Percentiles rank a stretch among this genome's conserved stretches.
Evolutionary conservation across 2,113 vertebrate genomes (phyloP).

Genomic region (Struthio camelus): DNA sequence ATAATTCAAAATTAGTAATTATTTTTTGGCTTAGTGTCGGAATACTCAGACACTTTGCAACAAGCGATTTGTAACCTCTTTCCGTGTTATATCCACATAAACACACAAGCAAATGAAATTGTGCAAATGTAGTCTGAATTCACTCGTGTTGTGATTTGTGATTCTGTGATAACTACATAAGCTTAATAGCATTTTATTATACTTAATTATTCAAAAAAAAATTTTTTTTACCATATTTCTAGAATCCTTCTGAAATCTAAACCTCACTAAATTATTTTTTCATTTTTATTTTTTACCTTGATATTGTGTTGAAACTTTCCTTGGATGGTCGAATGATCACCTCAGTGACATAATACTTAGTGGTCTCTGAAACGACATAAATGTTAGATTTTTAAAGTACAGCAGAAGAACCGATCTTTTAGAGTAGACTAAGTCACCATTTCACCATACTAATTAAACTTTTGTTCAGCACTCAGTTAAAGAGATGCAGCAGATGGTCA

Average conservation of each 20-base stretch:
- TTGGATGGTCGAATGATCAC: constrained; percentile 78
- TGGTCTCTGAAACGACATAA: constrained; percentile 77
- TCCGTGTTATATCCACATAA: neutral
- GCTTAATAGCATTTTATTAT: neutral
- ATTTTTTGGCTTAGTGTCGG: neutral
- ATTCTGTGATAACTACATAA: neutral
- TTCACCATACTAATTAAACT: neutral
- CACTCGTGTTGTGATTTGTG: no score
- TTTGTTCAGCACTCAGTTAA: neutral
- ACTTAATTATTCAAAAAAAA: neutral
- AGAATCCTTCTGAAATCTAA: neutral
- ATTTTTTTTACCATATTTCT: neutral
- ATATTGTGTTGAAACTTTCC: constrained; percentile 63
- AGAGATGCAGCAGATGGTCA: neutral
- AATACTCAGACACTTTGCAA: neutral
- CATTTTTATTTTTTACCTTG: constrained; percentile 69
- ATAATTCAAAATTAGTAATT: neutral
- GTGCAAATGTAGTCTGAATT: no score
- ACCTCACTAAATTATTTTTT: neutral
- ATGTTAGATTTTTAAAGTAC: neutral
- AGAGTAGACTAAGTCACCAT: neutral
- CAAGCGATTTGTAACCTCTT: neutral
- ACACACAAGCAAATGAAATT: neutral
- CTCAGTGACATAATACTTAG: constrained; percentile 92
- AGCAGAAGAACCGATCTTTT: neutral